Percentiles rank a stretch among this genome's conserved stretches.
These are phyloP conservation scores for Sebastes jordani DNA, from an alignment of 2,797 vertebrate genomes.

Conservation along the genomic window DNA sequence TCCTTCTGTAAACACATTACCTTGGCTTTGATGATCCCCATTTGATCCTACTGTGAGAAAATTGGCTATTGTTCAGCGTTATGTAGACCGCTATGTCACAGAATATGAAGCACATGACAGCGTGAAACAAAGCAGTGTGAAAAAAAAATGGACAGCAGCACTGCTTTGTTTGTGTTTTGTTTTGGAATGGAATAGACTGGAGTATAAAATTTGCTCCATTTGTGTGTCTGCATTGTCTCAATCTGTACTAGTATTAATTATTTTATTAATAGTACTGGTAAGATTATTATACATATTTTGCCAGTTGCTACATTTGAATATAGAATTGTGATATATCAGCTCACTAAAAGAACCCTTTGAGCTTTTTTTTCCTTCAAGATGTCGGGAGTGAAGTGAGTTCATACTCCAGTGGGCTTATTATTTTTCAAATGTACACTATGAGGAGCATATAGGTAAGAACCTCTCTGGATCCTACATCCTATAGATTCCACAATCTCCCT, in stretches of 20 bases:
- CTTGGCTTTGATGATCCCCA: slow-evolving; percentile 22
- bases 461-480: not conserved
- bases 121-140: slow-evolving; percentile 14
- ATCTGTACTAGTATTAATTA: not conserved
- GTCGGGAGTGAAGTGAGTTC: not conserved
- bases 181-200: not conserved
- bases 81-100: slow-evolving; percentile 4
- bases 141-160: not conserved
- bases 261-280: not conserved
- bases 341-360: not conserved
- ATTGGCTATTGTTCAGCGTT: slow-evolving; percentile 28
- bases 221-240: not conserved
- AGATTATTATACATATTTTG: not conserved
- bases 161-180: slow-evolving; percentile 33
- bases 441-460: not conserved
- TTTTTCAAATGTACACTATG: not conserved
- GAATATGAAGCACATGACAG: slow-evolving; percentile 23
- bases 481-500: not conserved
- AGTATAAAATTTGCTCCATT: not conserved
- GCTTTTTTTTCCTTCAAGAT: not conserved
- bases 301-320: not conserved
- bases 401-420: not conserved
- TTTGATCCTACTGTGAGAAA: slow-evolving; percentile 30
- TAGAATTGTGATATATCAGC: not conserved
- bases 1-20: not conserved